Base-by-base conservation (phyloP, 1,140 invertebrate species). In the Drosophila pandora region DNA sequence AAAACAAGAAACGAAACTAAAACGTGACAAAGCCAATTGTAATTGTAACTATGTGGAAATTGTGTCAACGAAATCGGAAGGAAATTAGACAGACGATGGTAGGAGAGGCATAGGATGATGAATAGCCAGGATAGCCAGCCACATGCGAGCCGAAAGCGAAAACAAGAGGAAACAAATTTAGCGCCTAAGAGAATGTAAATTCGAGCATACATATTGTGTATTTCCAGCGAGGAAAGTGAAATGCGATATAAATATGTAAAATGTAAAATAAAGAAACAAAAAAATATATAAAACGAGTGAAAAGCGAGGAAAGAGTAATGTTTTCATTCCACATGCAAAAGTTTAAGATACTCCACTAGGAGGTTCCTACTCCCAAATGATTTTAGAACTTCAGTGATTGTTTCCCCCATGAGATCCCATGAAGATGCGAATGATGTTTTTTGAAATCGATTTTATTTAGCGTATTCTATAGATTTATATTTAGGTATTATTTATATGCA, bases 191-290 rank as follows among this genome's bases (percentile, higher is more conserved):
- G 74, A 87, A 71, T 85, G 82, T 85, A 85, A 85, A 85, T 85
- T 84, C 70, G 82, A 78, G 57, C 71, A 81, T 71, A 84, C 61
- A 80, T 72, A 75, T 80, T 84, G 83, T 79, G 74, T 87, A 82
- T 71, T 82, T 85, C 57, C 82, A 64, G 68, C 75, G 58, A 71
- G 72, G 52, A 76, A 76, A 68, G 54, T 59, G 72, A 68, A 76
- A 76, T 76, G 81, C 75, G 82, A 87, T 82, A 75, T 87, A 87
- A 82, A 72, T 87, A 87, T 85, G 81, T 87, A 85, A 85, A 85
- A 78, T 87, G 82, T 85, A 85, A 85, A 85, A 87, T 85, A 85
- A 85, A 85, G 83, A 85, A 87, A 81, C 82, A 85, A 85, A 85
- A 85, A 87, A 85, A 85, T 85, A 85, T 85, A 85, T 77, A 85